phyloP scores from a whole-genome alignment of 2,888 invertebrate genomes.

The Lottia gigantea region DNA sequence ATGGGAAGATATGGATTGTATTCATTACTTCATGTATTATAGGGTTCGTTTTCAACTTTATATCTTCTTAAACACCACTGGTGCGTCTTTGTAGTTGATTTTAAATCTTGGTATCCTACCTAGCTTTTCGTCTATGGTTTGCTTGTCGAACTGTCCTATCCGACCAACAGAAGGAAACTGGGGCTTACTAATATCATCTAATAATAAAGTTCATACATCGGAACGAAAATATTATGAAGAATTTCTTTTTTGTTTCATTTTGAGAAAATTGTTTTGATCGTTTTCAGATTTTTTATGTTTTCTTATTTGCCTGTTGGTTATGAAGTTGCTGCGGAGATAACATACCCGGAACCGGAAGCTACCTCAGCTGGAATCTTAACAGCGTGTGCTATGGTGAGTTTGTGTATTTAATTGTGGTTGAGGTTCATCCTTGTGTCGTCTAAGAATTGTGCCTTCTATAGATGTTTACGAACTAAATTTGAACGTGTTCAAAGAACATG shows the following conservation, averaged over 20 bases:
- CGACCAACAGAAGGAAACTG: not conserved
- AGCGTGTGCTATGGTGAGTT: constrained; percentile 76
- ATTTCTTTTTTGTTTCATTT: no score
- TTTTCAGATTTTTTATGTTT: constrained; percentile 95
- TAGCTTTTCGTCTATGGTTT: not conserved
- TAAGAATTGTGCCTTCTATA: no score
- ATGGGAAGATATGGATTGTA: constrained; percentile 82
- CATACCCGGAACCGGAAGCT: constrained; percentile 97
- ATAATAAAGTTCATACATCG: no score
- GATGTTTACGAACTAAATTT: no score
- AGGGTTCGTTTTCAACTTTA: constrained; percentile 75
- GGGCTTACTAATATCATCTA: not conserved
- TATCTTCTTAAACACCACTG: not conserved
- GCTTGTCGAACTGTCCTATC: no score
- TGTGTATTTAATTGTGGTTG: no score
- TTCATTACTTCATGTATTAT: constrained; percentile 87
- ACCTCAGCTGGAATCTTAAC: constrained; percentile 96
- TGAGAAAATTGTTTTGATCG: no score
- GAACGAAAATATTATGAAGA: no score
- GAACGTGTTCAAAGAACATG: no score
- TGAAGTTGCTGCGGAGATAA: constrained; percentile 96
- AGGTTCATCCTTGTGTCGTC: no score
- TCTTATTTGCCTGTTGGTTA: constrained; percentile 97
- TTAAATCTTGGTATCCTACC: not conserved
- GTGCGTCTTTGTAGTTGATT: not conserved